A percentile compares a stretch with the other conserved stretches of the same genome.
Conservation (phyloP, 2,888 invertebrate genomes). For the Julus scanicus region DNA sequence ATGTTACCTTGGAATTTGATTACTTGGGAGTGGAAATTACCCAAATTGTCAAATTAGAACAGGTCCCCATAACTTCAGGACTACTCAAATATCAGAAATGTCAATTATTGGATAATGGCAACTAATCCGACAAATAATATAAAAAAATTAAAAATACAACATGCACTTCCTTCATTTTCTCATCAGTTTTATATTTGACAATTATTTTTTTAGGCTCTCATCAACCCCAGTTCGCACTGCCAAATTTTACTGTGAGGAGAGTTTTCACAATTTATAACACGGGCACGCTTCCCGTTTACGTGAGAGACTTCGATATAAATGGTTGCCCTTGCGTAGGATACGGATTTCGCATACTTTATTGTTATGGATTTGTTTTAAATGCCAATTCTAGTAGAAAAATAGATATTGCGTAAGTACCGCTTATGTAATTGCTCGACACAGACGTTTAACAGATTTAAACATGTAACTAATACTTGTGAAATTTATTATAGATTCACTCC, state of each 20-base stretch:
- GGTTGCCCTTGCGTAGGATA: slow-evolving; percentile 75
- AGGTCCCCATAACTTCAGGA: too few relatives aligned
- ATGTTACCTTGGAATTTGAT: too few relatives aligned
- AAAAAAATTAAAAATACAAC: too few relatives aligned
- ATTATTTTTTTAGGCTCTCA: slow-evolving; percentile 54
- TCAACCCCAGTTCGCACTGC: slow-evolving; percentile 66
- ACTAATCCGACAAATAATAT: too few relatives aligned
- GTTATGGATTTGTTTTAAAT: slow-evolving; percentile 76
- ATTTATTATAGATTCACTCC: slow-evolving; percentile 76
- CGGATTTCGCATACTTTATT: slow-evolving; percentile 82
- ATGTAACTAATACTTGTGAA: not conserved
- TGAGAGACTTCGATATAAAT: slow-evolving; percentile 76
- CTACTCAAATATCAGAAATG: too few relatives aligned
- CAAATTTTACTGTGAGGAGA: slow-evolving; percentile 80
- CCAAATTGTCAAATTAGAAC: too few relatives aligned
- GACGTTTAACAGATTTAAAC: too few relatives aligned
- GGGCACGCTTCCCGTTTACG: slow-evolving; percentile 86
- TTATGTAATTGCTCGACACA: not conserved
- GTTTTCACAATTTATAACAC: slow-evolving; percentile 88
- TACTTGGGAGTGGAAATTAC: too few relatives aligned
- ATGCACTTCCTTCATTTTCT: too few relatives aligned
- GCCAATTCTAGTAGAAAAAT: slow-evolving; percentile 81
- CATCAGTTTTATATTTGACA: not conserved
- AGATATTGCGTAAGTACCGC: slow-evolving; percentile 75
- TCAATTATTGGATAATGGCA: too few relatives aligned